Percentiles rank a stretch among this genome's conserved stretches.
Conservation (phyloP, 2,797 vertebrate genomes). For the Syngnathus rostellatus region DNA sequence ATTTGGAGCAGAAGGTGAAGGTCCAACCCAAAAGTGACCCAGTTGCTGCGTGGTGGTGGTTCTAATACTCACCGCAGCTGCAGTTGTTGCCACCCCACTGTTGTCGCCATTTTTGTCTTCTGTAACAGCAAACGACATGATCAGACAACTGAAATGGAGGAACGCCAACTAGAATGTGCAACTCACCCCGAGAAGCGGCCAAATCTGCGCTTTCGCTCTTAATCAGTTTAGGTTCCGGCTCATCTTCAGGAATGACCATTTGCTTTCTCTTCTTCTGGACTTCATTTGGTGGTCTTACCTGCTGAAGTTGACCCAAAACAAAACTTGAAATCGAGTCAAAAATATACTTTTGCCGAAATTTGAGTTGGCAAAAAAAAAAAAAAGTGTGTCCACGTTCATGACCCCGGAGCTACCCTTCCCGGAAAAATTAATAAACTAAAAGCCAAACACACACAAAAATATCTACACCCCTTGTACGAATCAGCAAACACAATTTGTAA, state of each 20-base stretch:
- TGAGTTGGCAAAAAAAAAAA: neutral
- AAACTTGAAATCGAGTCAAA: neutral
- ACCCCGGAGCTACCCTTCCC: neutral
- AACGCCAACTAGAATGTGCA: neutral
- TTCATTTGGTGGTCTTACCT: conserved; percentile 71
- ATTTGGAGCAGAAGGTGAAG: neutral
- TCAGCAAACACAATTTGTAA: too few relatives aligned
- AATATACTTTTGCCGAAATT: neutral
- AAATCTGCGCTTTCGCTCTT: conserved; percentile 71
- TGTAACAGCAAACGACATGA: conserved; percentile 32
- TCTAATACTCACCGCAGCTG: conserved; percentile 32
- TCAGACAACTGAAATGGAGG: neutral
- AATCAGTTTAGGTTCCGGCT: conserved; percentile 80
- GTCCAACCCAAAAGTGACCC: neutral
- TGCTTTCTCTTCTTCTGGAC: conserved; percentile 77
- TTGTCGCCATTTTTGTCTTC: conserved; percentile 40
- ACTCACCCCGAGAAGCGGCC: conserved; percentile 20
- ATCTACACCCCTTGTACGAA: neutral
- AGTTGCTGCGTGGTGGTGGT: neutral
- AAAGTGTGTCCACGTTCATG: neutral
- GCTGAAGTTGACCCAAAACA: conserved; percentile 34
- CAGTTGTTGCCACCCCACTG: conserved; percentile 28
- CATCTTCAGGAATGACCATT: conserved; percentile 60
- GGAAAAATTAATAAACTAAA: neutral
- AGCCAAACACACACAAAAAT: too few relatives aligned